A percentile compares a stretch with the other conserved stretches of the same genome.
phyloP scores from a whole-genome alignment of 1,140 invertebrate species.

The Bilobella aurantiaca region DNA sequence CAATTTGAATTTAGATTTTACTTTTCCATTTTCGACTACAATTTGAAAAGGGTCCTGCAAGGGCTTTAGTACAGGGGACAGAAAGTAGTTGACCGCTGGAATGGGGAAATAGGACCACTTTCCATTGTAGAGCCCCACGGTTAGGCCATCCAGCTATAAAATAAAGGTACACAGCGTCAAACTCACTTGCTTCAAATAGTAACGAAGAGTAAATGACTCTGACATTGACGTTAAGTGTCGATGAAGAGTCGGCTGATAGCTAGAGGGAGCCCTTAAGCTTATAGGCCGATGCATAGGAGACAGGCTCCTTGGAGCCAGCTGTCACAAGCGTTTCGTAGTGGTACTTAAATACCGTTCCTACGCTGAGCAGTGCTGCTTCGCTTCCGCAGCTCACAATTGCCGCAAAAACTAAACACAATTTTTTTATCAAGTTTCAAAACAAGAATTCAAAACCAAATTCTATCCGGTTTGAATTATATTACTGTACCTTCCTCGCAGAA shows the following conservation, averaged over 20 bases:
- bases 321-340: conserved; percentile 28
- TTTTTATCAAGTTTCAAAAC: no score
- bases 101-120: conserved; percentile 32
- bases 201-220: no score
- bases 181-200: neutral
- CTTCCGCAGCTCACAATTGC: no score
- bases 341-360: conserved; percentile 30
- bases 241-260: conserved; percentile 15
- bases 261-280: conserved; percentile 25
- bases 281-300: conserved; percentile 24
- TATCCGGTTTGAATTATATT: no score
- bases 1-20: conserved; percentile 2
- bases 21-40: conserved; percentile 26
- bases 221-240: conserved; percentile 25
- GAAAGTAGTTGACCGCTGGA: conserved; percentile 14
- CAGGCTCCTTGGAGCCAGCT: conserved; percentile 26
- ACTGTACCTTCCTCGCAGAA: no score
- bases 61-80: conserved; percentile 12
- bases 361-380: no score
- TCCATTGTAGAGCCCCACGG: conserved; percentile 33
- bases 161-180: neutral
- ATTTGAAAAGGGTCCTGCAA: conserved; percentile 28
- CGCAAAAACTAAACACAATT: no score
- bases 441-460: no score
- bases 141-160: conserved; percentile 25